Base-by-base conservation (phyloP, 2,113 vertebrate species). In the Platanista minor region DNA sequence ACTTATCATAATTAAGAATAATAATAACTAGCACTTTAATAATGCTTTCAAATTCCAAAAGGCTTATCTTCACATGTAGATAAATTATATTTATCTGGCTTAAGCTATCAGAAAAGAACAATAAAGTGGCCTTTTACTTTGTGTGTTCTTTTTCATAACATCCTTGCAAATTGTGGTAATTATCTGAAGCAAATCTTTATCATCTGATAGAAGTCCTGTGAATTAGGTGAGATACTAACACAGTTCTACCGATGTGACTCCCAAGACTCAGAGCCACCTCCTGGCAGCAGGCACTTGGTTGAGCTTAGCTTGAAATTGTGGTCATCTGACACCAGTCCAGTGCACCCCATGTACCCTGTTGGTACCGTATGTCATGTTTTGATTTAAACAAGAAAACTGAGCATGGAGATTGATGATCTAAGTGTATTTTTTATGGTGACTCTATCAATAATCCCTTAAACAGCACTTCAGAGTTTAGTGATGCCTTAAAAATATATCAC, bases 371-470 rank as follows among this genome's bases (percentile, higher is more conserved):
- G 27, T 90, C 43, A 36, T 66, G 69, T 91, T 95, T 96, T 89
- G 13, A 95, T 86, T 95, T 90, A 95, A 82, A 75, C 21, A 92
- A 87, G 52, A 92, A 94, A 95, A 67, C 12, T 49, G 72, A 93
- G 39, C 90, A 84, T 90, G 46, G 67, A 93, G 62, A 97, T 59
- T 89, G 66, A 95, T 96, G 77, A 54, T 64, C 6, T 46, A 67
- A 94, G 75, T 97, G 49, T 90, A 88, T 66, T 71, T 71, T 95
- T 95, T 88, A 43, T 66, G 29, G 39, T 92, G 61, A 90, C 36
- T 90, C 96, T 96, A 75, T 96, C 92, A 54, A 66, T 62, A 94
- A 52, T 96, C 62, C 81, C 4, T 96, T 87, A 92, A 49, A 90
- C 2, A 81, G 33, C 66, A 54, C 20, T 96, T 90, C 18, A 85